These are phyloP conservation scores for Papilio dardanus DNA, from an alignment of 1,140 invertebrate species.

Conservation along the genomic window DNA sequence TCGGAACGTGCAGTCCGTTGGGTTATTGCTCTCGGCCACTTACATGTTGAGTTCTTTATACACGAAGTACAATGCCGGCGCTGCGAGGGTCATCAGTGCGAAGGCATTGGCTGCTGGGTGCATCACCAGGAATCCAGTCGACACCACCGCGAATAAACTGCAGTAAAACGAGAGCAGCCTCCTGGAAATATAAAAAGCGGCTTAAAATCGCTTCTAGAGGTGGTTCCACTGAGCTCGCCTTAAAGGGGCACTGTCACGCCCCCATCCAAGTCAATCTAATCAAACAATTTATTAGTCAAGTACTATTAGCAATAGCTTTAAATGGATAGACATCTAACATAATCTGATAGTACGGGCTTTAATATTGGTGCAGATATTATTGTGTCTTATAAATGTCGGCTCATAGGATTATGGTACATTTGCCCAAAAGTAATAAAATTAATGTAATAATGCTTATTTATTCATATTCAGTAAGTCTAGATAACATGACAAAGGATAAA, in stretches of 20 bases:
- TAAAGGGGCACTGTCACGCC: neutral
- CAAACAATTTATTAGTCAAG: no score
- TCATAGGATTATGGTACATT: no score
- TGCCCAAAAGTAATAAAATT: no score
- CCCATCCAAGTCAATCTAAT: neutral
- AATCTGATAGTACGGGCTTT: neutral
- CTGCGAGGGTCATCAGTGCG: slow-evolving; percentile 88
- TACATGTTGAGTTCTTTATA: slow-evolving; percentile 87
- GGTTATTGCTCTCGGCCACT: slow-evolving; percentile 36
- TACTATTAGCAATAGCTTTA: neutral
- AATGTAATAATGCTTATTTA: neutral
- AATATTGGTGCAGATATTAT: neutral
- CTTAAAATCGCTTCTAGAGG: neutral
- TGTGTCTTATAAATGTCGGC: neutral
- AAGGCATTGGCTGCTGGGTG: slow-evolving; percentile 91
- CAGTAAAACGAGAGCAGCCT: slow-evolving; percentile 82
- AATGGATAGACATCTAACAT: neutral
- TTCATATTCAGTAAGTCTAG: neutral
- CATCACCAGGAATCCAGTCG: slow-evolving; percentile 86
- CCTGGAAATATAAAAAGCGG: slow-evolving; percentile 70
- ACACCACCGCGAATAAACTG: slow-evolving; percentile 83
- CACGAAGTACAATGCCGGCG: slow-evolving; percentile 87
- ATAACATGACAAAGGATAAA: neutral
- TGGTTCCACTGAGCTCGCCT: neutral
- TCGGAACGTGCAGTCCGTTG: neutral